Evolutionary conservation across 2,797 vertebrate species (phyloP).

Genomic region (Gymnocypris eckloni): DNA sequence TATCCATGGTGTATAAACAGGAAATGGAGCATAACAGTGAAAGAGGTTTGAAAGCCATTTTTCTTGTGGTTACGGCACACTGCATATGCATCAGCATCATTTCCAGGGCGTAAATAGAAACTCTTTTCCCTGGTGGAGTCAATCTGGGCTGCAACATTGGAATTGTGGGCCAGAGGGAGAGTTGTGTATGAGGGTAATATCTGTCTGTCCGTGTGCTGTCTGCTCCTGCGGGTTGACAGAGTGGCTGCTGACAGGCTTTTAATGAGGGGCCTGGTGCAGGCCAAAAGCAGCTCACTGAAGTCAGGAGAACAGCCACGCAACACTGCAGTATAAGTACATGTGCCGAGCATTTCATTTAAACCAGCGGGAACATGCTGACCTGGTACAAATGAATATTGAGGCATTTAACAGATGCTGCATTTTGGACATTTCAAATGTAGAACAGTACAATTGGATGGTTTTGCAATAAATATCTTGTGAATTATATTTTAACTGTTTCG

Average conservation of each 20-base stretch:
- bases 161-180: constrained; percentile 32
- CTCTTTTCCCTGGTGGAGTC: constrained; percentile 13
- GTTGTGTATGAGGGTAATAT: constrained; percentile 50
- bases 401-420: not conserved
- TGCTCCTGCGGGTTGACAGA: constrained; percentile 69
- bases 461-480: constrained; percentile 1
- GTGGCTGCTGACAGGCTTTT: constrained; percentile 74
- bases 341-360: constrained; percentile 8
- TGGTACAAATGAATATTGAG: not conserved
- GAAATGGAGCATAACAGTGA: constrained; percentile 35
- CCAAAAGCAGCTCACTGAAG: constrained; percentile 66
- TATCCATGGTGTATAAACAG: constrained; percentile 15
- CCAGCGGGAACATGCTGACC: constrained; percentile 1
- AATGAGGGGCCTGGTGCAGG: constrained; percentile 72
- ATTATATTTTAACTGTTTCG: constrained; percentile 1
- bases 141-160: constrained; percentile 36
- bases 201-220: constrained; percentile 45
- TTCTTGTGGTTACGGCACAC: constrained; percentile 5
- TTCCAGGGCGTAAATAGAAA: constrained; percentile 28
- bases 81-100: constrained; percentile 37
- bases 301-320: constrained; percentile 41
- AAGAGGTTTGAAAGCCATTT: constrained; percentile 4
- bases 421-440: not conserved
- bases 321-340: constrained; percentile 7
- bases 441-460: not conserved